Conservation (phyloP, 2,113 vertebrate species). For the Heliornis fulica region DNA sequence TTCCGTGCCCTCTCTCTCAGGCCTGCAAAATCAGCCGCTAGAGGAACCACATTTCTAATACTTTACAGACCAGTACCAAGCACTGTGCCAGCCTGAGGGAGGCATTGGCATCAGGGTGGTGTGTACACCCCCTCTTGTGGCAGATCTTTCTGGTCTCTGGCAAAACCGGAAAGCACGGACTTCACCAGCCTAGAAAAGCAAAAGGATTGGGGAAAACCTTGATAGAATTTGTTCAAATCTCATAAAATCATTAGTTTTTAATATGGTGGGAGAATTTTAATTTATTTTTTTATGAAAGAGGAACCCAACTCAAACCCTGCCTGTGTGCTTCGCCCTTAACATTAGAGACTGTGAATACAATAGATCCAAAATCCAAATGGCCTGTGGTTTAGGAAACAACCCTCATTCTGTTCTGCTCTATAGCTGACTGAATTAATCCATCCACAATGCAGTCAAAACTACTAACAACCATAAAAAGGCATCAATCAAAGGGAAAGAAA, state of each 20-base stretch:
- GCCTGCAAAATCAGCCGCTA: background rate
- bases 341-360: background rate
- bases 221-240: background rate
- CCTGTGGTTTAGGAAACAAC: background rate
- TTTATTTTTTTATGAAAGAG: background rate
- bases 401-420: background rate
- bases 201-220: background rate
- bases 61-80: background rate
- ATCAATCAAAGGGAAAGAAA: constrained; percentile 12
- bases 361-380: background rate
- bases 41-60: background rate
- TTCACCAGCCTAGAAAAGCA: background rate
- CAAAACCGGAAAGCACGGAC: background rate
- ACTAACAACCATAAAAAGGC: background rate
- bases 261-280: background rate
- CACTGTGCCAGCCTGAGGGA: background rate
- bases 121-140: constrained; percentile 25
- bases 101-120: background rate
- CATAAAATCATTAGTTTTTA: background rate
- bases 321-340: background rate
- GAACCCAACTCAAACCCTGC: background rate
- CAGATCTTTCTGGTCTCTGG: background rate
- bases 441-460: background rate
- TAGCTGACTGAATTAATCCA: background rate
- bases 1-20: background rate